Evolutionary conservation across 2,888 invertebrate genomes (phyloP), one percentile per base, ranked within the genome.

Genomic region (Heterodera filipjevi): DNA sequence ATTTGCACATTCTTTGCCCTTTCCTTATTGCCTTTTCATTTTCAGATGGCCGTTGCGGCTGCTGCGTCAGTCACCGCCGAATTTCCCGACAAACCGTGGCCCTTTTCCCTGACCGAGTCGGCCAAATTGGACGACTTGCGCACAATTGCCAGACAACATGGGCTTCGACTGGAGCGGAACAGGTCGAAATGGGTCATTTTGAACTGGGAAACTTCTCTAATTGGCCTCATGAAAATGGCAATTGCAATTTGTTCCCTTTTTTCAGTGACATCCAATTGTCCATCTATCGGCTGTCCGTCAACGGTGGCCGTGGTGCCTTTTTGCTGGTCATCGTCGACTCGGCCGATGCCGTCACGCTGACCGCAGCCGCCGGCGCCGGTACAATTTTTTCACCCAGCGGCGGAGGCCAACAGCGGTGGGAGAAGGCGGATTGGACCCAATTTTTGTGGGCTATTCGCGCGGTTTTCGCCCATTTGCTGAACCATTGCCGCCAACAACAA

Each of bases 271-370:
- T 35, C 68, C 33, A 68, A 68, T 14, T 68, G 68, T 35, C 33
- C 68, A 68, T 68, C 68, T 68, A 35, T 35, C 30, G 35, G 22
- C 68, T 35, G 68, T 35, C 68, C 33, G 33, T 35, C 22, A 35
- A 35, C 33, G 35, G 33, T 32, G 68, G 33, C 10, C 68, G 33
- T 27, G 35, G 68, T 19, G 68, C 68, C 19, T 35, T 68, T 68
- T 19, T 68, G 68, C 68, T 68, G 22, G 59, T 59, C 68, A 33
- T 68, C 68, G 33, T 35, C 68, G 68, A 68, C 32, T 68, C 68
- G 68, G 35, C 68, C 14, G 68, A 68, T 27, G 68, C 33, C 32
- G 33, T 68, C 68, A 68, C 68, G 32, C 35, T 68, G 33, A 35
- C 32, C 32, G 68, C 68, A 33, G 32, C 68, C 33, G 68, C 32